These are phyloP conservation scores for Ceratosolen solmsi DNA, from an alignment of 1,140 invertebrate genomes.

Conservation along the genomic window DNA sequence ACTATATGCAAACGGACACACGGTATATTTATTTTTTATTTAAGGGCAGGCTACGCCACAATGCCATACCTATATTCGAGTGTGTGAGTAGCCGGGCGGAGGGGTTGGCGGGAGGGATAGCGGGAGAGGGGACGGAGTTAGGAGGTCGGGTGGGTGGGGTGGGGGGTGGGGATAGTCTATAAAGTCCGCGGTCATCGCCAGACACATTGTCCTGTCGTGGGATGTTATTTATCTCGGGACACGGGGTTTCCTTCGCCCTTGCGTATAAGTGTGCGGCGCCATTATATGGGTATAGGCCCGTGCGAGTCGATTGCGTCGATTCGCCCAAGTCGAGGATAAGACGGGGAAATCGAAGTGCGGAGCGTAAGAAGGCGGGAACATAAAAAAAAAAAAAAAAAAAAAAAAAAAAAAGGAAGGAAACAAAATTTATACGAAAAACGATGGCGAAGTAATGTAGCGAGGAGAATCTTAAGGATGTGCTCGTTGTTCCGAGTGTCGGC, in stretches of 20 bases:
- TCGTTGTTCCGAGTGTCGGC: background rate
- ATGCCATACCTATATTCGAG: constrained; percentile 20
- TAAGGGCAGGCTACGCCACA: constrained; percentile 3
- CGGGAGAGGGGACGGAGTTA: constrained; percentile 3
- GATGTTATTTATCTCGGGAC: constrained; percentile 58
- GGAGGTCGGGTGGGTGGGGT: constrained; percentile 1
- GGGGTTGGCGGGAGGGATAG: background rate
- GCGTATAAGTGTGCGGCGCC: constrained; percentile 35
- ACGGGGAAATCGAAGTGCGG: constrained; percentile 45
- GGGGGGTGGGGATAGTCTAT: background rate
- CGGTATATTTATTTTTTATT: constrained; percentile 4
- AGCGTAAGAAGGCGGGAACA: background rate
- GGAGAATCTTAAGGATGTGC: background rate
- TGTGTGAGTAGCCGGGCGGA: background rate
- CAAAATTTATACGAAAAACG: constrained; percentile 6
- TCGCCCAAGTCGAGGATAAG: background rate
- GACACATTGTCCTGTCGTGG: constrained; percentile 61
- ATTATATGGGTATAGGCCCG: constrained; percentile 48
- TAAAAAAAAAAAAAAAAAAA: too few species aligned
- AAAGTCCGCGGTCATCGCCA: constrained; percentile 44
- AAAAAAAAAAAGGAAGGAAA: background rate
- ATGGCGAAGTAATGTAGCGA: background rate
- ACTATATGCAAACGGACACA: background rate
- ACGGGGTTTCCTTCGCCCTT: constrained; percentile 18
- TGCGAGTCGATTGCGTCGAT: constrained; percentile 26